Evolutionary conservation across 2,797 vertebrate species (phyloP), one percentile per base, ranked within the genome.

Genomic region (Numenius phaeopus): DNA sequence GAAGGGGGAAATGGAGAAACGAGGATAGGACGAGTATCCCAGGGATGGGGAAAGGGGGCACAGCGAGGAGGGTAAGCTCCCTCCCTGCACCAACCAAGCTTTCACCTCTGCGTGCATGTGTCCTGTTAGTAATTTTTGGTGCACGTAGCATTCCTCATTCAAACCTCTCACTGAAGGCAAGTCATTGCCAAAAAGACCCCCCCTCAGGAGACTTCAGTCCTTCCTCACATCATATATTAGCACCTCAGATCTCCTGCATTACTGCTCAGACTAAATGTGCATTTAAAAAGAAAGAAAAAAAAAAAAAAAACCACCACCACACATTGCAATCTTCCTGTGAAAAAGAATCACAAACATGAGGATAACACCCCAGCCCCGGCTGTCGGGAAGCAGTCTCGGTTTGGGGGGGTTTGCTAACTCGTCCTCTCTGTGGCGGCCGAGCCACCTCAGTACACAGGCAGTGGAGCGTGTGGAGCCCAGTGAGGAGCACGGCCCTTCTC

Each of bases 181-280:
- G 59, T 84, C 77, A 77, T 64, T 96, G 96, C 95, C 95, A 95
- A 96, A 89, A 97, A 96, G 94, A 82, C 84, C 32, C 77, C 55
- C 42, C 42, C 62, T 24, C 47, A 94, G 87, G 91, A 97, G 94
- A 88, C 96, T 96, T 96, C 91, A 97, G 96, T 97, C 95, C 95
- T 96, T 97, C 95, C 93, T 96, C 96, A 96, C 95, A 96, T 97
- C 96, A 97, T 97, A 97, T 93, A 97, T 96, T 96, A 97, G 92
- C 94, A 95, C 94, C 94, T 96, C 95, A 92, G 87, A 94, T 94
- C 95, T 96, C 95, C 89, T 96, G 94, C 95, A 96, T 92, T 96
- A 95, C 95, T 97, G 94, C 95, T 92, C 80, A 94, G 95, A 92
- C 89, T 97, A 91, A 95, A 97, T 96, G 95, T 96, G 94, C 92